Evolutionary conservation across 2,888 invertebrate genomes (phyloP).

Genomic region (Drosophila recens): DNA sequence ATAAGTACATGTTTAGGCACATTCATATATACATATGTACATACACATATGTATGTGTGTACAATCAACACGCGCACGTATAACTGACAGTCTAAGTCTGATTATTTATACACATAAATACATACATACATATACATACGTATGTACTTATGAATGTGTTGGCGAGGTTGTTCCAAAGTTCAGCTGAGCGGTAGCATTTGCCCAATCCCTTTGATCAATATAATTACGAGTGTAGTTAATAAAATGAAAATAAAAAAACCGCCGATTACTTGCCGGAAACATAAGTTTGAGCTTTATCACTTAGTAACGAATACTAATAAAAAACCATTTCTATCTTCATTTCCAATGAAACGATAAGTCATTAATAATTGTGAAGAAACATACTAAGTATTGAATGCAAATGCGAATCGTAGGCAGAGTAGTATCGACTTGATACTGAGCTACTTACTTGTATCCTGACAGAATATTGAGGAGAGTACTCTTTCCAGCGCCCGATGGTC

Average conservation of each 20-base stretch:
- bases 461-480: constrained; percentile 97
- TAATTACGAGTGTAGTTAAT: constrained; percentile 19
- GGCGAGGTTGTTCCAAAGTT: constrained; percentile 53
- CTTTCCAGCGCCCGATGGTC: constrained; percentile 97
- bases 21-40: constrained; percentile 1
- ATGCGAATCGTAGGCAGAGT: background rate
- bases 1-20: constrained; percentile 1
- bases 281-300: constrained; percentile 28
- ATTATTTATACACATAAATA: background rate
- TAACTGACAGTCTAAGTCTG: constrained; percentile 17
- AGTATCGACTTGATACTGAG: background rate
- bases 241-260: constrained; percentile 18
- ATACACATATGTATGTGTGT: constrained; percentile 6
- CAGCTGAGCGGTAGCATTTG: constrained; percentile 31
- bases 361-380: background rate
- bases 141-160: constrained; percentile 7
- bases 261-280: constrained; percentile 56
- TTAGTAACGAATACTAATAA: constrained; percentile 11
- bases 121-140: background rate
- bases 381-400: background rate
- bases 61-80: constrained; percentile 16
- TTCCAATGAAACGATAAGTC: background rate
- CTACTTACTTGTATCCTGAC: constrained; percentile 96
- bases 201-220: constrained; percentile 33
- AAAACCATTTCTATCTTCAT: background rate